Percentiles rank a stretch among this genome's conserved stretches.
phyloP scores from a whole-genome alignment of 2,888 invertebrate species.

The Sarcophaga caerulescens region DNA sequence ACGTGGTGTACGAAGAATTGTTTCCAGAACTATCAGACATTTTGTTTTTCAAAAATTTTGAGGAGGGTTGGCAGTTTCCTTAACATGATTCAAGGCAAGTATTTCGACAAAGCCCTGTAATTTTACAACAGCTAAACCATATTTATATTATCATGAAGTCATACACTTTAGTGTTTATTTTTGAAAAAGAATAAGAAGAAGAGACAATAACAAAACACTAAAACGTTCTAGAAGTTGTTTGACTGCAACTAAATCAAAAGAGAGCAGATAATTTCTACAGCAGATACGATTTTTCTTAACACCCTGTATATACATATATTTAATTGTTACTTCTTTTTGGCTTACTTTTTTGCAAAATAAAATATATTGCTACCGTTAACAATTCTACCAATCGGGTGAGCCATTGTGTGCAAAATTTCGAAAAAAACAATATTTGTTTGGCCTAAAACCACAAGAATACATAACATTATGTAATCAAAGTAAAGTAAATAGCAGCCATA shows the following conservation, averaged over 20 bases:
- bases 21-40: no score
- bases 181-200: background rate
- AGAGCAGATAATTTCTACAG: background rate
- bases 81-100: no score
- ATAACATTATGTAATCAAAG: slow-evolving; percentile 43
- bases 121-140: no score
- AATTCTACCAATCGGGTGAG: background rate
- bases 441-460: slow-evolving; percentile 65
- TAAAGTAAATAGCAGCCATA: no score
- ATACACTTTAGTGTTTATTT: background rate
- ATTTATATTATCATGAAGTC: no score
- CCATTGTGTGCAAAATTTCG: background rate
- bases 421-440: background rate
- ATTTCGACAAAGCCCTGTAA: no score
- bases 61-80: no score
- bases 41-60: no score
- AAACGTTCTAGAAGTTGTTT: no score
- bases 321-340: no score
- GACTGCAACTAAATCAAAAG: background rate
- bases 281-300: background rate
- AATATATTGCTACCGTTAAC: slow-evolving; percentile 28
- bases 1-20: no score
- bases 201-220: no score
- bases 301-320: slow-evolving; percentile 28
- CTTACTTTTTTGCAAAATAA: background rate